A percentile compares a stretch with the other conserved stretches of the same genome.
Evolutionary conservation across 2,797 vertebrate species (phyloP).

Genomic region (Meda fulgida): DNA sequence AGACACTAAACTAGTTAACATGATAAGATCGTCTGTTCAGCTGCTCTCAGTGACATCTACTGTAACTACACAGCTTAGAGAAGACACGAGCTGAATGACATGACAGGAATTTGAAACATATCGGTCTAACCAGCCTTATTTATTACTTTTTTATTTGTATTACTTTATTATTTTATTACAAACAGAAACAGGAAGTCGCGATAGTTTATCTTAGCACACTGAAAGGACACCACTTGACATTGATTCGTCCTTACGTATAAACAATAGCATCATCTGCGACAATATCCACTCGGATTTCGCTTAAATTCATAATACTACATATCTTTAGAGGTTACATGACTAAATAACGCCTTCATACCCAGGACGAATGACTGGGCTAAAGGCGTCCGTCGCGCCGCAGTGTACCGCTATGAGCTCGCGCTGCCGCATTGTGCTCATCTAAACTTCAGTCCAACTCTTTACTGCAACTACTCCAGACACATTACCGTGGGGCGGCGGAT

Average conservation of each 20-base stretch:
- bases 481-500: slow-evolving; percentile 87
- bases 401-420: slow-evolving; percentile 51
- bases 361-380: slow-evolving; percentile 72
- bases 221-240: slow-evolving; percentile 59
- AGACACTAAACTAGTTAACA: slow-evolving; percentile 13
- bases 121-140: not conserved
- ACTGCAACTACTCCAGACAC: slow-evolving; percentile 48
- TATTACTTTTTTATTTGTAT: no score
- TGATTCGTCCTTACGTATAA: slow-evolving; percentile 55
- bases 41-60: not conserved
- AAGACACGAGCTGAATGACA: not conserved
- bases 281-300: not conserved
- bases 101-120: not conserved
- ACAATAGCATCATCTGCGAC: not conserved
- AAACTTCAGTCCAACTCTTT: slow-evolving; percentile 75
- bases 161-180: no score
- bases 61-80: not conserved
- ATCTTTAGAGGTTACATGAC: not conserved
- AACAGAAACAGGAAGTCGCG: not conserved
- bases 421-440: slow-evolving; percentile 76
- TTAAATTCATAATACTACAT: not conserved
- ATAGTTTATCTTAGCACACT: not conserved
- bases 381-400: slow-evolving; percentile 67
- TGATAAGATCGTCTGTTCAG: not conserved
- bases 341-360: not conserved